phyloP scores from a whole-genome alignment of 64 coral and sea anemone species.

The Orbicella faveolata region DNA sequence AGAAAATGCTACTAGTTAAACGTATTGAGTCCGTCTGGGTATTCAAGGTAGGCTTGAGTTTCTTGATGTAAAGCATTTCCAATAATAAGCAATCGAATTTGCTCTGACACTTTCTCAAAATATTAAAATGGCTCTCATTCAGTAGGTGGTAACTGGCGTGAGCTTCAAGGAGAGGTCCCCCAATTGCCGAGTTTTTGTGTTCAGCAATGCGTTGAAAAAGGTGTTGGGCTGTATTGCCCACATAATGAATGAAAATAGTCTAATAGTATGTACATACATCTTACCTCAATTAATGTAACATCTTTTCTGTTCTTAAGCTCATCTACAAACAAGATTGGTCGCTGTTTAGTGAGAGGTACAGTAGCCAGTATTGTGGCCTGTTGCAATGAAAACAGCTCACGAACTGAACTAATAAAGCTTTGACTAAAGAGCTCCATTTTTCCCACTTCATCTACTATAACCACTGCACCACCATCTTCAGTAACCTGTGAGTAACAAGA shows the following conservation, averaged over 20 bases:
- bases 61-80: no score
- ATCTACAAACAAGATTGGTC: constrained; percentile 72
- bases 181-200: neutral
- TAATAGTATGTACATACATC: neutral
- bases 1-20: no score
- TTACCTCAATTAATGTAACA: constrained; percentile 76
- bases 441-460: constrained; percentile 88
- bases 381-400: constrained; percentile 55
- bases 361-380: constrained; percentile 66
- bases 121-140: no score
- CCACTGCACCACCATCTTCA: neutral
- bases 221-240: no score
- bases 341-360: constrained; percentile 79
- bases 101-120: no score
- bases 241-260: no score
- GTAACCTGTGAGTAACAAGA: neutral
- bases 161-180: no score
- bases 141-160: no score
- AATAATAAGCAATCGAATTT: no score
- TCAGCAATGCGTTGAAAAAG: neutral
- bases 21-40: no score
- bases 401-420: constrained; percentile 58
- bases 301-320: constrained; percentile 72
- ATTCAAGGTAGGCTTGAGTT: no score
- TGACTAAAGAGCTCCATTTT: constrained; percentile 93